phyloP scores from a whole-genome alignment of 2,888 invertebrate genomes.

The Argyresthia albistria region DNA sequence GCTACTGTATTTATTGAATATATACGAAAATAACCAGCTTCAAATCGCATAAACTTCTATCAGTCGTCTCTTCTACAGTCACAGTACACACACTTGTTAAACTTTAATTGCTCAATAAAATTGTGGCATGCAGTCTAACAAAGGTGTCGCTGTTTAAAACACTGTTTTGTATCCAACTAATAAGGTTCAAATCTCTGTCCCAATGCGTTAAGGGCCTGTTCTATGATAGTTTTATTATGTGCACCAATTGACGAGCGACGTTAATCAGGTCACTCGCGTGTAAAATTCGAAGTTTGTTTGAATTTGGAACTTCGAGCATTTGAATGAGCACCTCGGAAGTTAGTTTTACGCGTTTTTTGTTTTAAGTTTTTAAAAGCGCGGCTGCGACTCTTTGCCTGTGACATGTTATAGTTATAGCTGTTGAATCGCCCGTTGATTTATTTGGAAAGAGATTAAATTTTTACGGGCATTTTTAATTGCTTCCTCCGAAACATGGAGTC shows the following conservation, averaged over 20 bases:
- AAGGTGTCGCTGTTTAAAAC: not conserved
- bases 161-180: no score
- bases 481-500: conserved; percentile 34
- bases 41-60: not conserved
- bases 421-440: conserved; percentile 29
- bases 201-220: not conserved
- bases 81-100: conserved; percentile 21
- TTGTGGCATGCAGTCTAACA: not conserved
- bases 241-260: conserved; percentile 8
- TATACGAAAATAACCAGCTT: no score
- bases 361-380: conserved; percentile 7
- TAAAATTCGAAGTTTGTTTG: not conserved
- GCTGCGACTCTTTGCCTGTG: conserved; percentile 20
- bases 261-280: conserved; percentile 28
- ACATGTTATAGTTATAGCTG: conserved; percentile 25
- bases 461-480: conserved; percentile 47
- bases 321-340: conserved; percentile 14
- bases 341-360: conserved; percentile 15
- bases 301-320: not conserved
- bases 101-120: conserved; percentile 32
- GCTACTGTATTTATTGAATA: no score
- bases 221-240: not conserved
- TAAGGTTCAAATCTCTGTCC: not conserved
- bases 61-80: not conserved
- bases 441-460: conserved; percentile 32